Evolutionary conservation across 2,797 vertebrate species (phyloP).

Genomic region (Poeciliopsis turneri): DNA sequence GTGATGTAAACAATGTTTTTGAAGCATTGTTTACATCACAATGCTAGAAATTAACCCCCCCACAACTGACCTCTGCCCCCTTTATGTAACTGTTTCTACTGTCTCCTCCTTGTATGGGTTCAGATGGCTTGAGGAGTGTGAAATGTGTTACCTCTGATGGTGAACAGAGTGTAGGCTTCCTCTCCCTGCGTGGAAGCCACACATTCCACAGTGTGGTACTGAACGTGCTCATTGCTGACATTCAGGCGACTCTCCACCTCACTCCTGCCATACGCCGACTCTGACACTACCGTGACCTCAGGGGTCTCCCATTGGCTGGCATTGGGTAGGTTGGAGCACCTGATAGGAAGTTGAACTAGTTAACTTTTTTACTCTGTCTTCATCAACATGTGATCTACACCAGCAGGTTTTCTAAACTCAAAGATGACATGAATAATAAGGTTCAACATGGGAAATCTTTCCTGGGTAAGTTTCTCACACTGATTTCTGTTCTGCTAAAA

Average conservation of each 20-base stretch:
- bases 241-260: slow-evolving; percentile 92
- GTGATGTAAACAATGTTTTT: slow-evolving; percentile 6
- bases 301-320: slow-evolving; percentile 80
- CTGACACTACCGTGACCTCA: slow-evolving; percentile 81
- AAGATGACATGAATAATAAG: background rate
- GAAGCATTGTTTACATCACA: too few species aligned
- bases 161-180: slow-evolving; percentile 87
- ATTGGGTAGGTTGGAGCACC: slow-evolving; percentile 86
- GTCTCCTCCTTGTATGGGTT: background rate
- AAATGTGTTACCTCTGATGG: slow-evolving; percentile 77
- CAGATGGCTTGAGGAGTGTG: background rate
- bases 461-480: background rate
- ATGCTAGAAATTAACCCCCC: background rate
- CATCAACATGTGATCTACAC: background rate
- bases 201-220: slow-evolving; percentile 88
- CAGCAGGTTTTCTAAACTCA: background rate
- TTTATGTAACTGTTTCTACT: background rate
- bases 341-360: slow-evolving; percentile 50
- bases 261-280: slow-evolving; percentile 83
- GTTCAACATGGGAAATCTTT: background rate
- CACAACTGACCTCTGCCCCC: background rate
- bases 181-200: slow-evolving; percentile 87
- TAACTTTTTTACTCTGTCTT: background rate
- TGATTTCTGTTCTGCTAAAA: background rate
- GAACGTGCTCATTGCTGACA: slow-evolving; percentile 83